These are phyloP conservation scores for Cryptus viduatorius DNA, from an alignment of 2,888 invertebrate genomes.

Conservation along the genomic window DNA sequence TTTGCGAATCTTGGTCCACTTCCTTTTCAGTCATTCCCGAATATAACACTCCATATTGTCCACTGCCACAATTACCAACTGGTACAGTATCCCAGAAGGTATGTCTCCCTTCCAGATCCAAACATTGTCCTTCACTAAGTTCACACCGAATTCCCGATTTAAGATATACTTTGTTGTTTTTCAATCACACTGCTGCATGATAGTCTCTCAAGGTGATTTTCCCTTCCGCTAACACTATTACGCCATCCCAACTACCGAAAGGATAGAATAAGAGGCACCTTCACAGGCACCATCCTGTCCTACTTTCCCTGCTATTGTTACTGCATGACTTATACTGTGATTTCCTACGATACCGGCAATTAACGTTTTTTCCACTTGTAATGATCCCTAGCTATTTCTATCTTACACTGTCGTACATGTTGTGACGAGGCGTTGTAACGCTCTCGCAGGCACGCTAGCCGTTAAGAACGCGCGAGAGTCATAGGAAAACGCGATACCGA, in stretches of 20 bases:
- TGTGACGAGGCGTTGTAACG: no score
- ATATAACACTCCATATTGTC: constrained; percentile 17
- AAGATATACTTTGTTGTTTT: constrained; percentile 24
- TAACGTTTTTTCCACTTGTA: constrained; percentile 8
- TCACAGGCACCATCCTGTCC: background rate
- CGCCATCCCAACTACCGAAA: constrained; percentile 25
- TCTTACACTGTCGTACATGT: no score
- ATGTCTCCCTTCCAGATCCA: constrained; percentile 25
- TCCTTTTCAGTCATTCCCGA: constrained; percentile 21
- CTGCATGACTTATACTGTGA: constrained; percentile 7
- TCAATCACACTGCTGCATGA: background rate
- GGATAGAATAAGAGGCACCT: constrained; percentile 4
- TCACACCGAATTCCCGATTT: constrained; percentile 19
- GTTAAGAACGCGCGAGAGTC: no score
- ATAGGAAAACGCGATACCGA: no score
- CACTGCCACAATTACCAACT: background rate
- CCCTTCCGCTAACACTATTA: constrained; percentile 13
- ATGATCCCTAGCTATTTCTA: no score
- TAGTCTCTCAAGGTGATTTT: constrained; percentile 18
- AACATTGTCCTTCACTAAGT: constrained; percentile 12
- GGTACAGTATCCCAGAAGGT: constrained; percentile 29
- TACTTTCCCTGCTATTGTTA: constrained; percentile 3
- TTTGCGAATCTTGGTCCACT: background rate
- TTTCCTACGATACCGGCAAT: background rate
- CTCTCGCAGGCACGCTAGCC: no score